Percentiles rank a stretch among this genome's conserved stretches.
Evolutionary conservation across 2,797 vertebrate species (phyloP).

Genomic region (Sebastolobus alascanus): DNA sequence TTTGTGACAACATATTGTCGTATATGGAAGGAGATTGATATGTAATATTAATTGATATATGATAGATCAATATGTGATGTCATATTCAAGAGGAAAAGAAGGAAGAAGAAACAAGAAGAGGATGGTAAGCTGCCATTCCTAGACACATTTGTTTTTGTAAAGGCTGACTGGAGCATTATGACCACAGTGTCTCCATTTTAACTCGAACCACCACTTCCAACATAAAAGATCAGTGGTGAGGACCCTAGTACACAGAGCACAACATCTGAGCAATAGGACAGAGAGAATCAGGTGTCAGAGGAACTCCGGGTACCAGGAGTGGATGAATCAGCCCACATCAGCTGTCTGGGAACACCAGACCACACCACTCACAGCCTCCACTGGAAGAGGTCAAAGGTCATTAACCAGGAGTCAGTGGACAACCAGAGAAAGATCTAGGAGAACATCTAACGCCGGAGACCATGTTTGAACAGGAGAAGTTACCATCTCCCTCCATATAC

Average conservation of each 20-base stretch:
- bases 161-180: neutral
- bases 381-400: no score
- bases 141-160: neutral
- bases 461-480: no score
- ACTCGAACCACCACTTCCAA: neutral
- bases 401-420: no score
- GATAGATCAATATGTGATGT: neutral
- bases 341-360: no score
- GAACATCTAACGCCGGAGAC: no score
- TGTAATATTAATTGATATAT: neutral
- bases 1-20: neutral
- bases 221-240: neutral
- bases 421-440: no score
- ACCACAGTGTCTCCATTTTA: neutral
- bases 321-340: no score
- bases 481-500: no score
- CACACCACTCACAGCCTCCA: no score
- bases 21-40: neutral
- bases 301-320: neutral
- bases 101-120: neutral
- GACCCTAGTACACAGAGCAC: neutral
- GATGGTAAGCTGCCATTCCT: neutral
- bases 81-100: no score
- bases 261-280: neutral
- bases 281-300: neutral